Conservation (phyloP, 2,888 invertebrate species). For the Heteromyza rotundicornis region DNA sequence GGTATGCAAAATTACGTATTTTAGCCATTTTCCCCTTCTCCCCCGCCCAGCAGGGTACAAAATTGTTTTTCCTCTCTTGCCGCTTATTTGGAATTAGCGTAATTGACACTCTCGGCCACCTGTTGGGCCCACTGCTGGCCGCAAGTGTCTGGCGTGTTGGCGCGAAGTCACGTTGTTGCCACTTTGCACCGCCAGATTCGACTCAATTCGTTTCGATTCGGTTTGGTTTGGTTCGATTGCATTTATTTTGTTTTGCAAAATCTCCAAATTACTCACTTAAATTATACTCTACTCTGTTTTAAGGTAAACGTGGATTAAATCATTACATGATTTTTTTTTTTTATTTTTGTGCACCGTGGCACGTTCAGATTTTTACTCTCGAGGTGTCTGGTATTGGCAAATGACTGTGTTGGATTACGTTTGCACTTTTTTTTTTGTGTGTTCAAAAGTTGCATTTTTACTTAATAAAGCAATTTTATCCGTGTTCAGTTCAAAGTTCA, state of each 20-base stretch:
- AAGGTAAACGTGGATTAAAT: not conserved
- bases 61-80: not conserved
- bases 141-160: constrained; percentile 16
- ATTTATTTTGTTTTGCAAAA: constrained; percentile 8
- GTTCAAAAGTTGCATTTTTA: constrained; percentile 14
- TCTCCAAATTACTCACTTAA: constrained; percentile 8
- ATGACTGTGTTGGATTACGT: not conserved
- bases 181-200: constrained; percentile 43
- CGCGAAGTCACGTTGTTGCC: constrained; percentile 51
- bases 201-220: not conserved
- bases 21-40: not conserved
- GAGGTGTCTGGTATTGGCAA: not conserved
- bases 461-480: not conserved
- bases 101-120: constrained; percentile 43
- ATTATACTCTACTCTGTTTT: not conserved
- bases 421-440: not conserved
- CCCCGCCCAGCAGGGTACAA: not conserved
- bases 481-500: not conserved
- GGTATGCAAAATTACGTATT: not conserved
- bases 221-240: not conserved
- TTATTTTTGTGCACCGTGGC: not conserved
- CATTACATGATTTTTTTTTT: constrained; percentile 7
- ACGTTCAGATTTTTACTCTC: not conserved
- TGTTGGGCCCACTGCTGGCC: constrained; percentile 35
- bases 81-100: constrained; percentile 9